Base-by-base conservation (phyloP, 2,113 vertebrate genomes). In the Turnix velox region DNA sequence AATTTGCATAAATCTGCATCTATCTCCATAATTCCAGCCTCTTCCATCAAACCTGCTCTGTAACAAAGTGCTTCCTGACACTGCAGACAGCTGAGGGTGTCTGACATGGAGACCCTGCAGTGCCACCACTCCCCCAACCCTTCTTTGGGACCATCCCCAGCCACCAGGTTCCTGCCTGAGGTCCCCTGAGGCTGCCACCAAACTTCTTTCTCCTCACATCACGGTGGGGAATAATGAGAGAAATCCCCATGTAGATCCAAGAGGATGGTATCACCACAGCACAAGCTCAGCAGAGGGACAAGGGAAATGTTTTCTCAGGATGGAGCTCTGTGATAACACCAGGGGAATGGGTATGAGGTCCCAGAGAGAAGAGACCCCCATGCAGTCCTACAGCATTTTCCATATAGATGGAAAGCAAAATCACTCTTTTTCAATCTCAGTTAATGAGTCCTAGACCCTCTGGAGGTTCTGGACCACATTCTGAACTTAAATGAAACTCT, bases 1-100 rank as follows among this genome's bases (percentile, higher is more conserved):
- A 93, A 86, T 92, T 84, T 95, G 65, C 90, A 95, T 91, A 54
- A 7, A 92, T 93, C 65, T 95, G 49, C 88, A 95, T 88, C 18
- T 42, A 88, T 94, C 84, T 95, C 58, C 80, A 93, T 95, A 93
- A 76, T 81, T 87, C 43, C 86, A 16, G 11, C 48, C 62, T 96
- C 74, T 82, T 51, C 78, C 86, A 67, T 91, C 83, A 86, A 66
- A 82, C 88, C 43, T 46, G 49, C 84, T 94, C 86, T 7, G 2
- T 82, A 84, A 92, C 30, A 79, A 93, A 61, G 63, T 5, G 2
- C 24, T 68, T 73, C 73, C 87, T 88, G 87, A 73, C 84, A 37
- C 4, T 83, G 84, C 45, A 7, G 57, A 59, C 68, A 79, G 73
- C 52, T 46, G 58, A 69, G 39, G 46, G 15, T 39, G 14, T 45